Base-by-base conservation (phyloP, 2,888 invertebrate species). In the Apodemia mormo region DNA sequence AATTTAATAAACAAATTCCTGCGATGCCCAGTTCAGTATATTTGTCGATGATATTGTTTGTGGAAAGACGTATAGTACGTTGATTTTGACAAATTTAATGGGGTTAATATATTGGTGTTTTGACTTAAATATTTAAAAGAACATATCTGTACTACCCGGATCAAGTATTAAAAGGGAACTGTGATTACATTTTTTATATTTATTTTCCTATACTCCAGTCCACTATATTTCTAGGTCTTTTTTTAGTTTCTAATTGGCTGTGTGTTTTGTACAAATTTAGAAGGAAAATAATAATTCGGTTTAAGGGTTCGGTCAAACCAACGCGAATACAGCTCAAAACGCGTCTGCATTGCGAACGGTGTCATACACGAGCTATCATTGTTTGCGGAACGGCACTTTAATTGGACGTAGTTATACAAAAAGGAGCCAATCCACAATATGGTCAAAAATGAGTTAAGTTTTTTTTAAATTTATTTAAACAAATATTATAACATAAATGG, bases 1-100 rank as follows among this genome's bases (percentile, higher is more conserved):
- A 45, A 45, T 45, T 12, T 45, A 45, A 12, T 3, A 22, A 54
- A 22, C 22, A 22, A 54, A 30, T 33, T 30, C 33, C 12, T 14
- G 58, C 6, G 12, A 12, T 61, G 30, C 61, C 33, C 33, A 61
- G 6, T 30, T 14, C 10, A 14, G 61, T 61, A 12, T 7, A 77
- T 81, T 80, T 79, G 79, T 81, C 82, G 85, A 83, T 70, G 37
- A 33, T 40, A 70, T 71, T 30, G 69, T 70, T 66, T 66, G 69
- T 67, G 10, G 33, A 12, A 33, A 68, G 66, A 65, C 70, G 69
- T 65, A 67, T 69, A 43, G 64, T 67, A 72, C 69, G 76, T 78
- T 78, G 77, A 76, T 70, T 76, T 74, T 77, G 72, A 75, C 75
- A 72, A 74, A 74, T 76, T 76, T 78, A 76, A 71, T 61, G 67